These are phyloP conservation scores for Entomyzon cyanotis DNA, from an alignment of 2,113 vertebrate species.

Conservation along the genomic window DNA sequence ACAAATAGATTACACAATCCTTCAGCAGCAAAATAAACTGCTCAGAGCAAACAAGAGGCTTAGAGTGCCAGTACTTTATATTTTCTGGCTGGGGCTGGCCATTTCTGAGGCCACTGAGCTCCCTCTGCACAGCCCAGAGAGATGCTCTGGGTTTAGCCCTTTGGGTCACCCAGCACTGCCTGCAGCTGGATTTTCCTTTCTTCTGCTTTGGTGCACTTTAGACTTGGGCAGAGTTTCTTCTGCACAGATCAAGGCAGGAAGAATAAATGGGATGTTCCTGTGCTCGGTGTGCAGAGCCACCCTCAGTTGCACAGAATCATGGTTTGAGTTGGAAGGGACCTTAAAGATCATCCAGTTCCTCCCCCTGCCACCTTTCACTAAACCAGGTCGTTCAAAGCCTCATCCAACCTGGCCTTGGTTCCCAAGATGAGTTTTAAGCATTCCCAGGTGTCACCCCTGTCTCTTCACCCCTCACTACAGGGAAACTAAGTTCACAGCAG, in stretches of 20 bases:
- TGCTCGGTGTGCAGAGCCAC: background rate
- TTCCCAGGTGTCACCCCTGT: background rate
- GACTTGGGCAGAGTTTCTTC: background rate
- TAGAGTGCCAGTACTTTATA: fast-evolving
- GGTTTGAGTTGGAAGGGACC: background rate
- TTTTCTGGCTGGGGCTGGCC: background rate
- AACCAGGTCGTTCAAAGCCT: background rate
- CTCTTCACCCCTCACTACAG: background rate
- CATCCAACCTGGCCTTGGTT: background rate
- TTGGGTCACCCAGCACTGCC: background rate
- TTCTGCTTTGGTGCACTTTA: fast-evolving
- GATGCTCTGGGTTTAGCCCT: background rate
- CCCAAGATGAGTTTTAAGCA: background rate
- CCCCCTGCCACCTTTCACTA: background rate
- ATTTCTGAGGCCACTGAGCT: background rate
- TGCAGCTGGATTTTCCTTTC: background rate
- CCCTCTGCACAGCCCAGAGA: background rate
- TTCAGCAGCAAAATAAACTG: constrained; percentile 45
- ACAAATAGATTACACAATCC: background rate
- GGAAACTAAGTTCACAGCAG: background rate
- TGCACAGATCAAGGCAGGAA: background rate
- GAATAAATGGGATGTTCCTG: background rate
- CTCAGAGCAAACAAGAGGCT: constrained; percentile 26
- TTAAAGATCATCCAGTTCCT: background rate
- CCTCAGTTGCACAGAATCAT: background rate